A percentile compares a stretch with the other conserved stretches of the same genome.
These are phyloP conservation scores for Meriones psammophilus DNA, from an alignment of 2,797 vertebrate genomes.

Conservation along the genomic window DNA sequence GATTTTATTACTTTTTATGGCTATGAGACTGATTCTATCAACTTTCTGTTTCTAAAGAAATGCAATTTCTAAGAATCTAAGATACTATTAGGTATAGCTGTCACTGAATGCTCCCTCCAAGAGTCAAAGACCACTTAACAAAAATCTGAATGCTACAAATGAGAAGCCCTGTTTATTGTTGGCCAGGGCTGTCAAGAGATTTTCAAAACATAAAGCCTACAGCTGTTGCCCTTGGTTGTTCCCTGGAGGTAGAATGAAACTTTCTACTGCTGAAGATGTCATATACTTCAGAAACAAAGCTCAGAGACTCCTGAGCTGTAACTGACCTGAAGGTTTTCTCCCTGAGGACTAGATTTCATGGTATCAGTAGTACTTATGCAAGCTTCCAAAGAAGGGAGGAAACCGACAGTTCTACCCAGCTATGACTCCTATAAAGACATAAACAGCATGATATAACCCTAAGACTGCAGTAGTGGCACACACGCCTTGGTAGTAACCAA, in stretches of 20 bases:
- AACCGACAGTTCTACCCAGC: not conserved
- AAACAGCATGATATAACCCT: not conserved
- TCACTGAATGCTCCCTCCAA: not conserved
- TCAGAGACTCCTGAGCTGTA: not conserved
- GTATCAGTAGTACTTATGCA: no score
- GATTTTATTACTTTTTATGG: not conserved
- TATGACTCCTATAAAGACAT: no score
- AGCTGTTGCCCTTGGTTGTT: not conserved
- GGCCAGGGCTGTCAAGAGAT: not conserved
- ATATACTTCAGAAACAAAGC: not conserved
- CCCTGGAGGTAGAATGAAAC: not conserved
- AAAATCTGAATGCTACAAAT: not conserved
- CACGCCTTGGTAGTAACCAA: not conserved
- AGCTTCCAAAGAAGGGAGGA: not conserved
- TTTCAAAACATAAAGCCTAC: not conserved
- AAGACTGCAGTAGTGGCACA: no score
- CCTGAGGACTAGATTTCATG: not conserved
- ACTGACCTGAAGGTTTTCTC: not conserved
- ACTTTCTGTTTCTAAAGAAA: slow-evolving; percentile 40
- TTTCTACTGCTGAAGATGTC: not conserved
- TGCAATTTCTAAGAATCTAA: slow-evolving; percentile 17
- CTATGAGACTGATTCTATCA: not conserved
- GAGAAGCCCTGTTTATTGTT: not conserved
- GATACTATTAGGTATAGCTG: not conserved
- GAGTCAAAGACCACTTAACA: not conserved